phyloP scores from a whole-genome alignment of 2,113 vertebrate species.

The Sinosuthora webbiana region DNA sequence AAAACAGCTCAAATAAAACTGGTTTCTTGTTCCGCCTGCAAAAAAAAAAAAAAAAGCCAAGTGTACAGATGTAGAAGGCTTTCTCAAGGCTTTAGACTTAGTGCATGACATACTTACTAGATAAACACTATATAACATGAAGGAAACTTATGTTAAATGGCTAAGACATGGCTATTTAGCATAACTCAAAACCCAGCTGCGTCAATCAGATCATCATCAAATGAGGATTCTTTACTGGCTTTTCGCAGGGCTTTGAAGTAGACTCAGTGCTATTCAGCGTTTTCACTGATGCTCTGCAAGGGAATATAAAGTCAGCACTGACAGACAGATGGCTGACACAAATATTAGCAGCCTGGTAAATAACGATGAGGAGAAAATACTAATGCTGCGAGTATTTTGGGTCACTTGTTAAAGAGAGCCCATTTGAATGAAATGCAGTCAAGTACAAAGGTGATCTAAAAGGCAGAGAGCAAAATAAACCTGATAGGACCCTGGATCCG shows the following conservation, averaged over 20 bases:
- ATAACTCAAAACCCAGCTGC: slow-evolving; percentile 57
- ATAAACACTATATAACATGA: slow-evolving; percentile 40
- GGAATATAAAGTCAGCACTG: slow-evolving; percentile 51
- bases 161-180: slow-evolving; percentile 45
- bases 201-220: slow-evolving; percentile 59
- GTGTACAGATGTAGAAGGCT: slow-evolving; percentile 18
- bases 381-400: background rate
- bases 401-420: background rate
- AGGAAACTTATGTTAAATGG: slow-evolving; percentile 45
- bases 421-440: background rate
- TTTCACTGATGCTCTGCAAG: slow-evolving; percentile 47
- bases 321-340: slow-evolving; percentile 60
- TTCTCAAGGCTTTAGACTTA: slow-evolving; percentile 34
- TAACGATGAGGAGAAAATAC: slow-evolving; percentile 14
- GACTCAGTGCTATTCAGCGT: slow-evolving; percentile 36
- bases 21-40: slow-evolving; percentile 36
- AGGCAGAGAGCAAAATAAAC: background rate
- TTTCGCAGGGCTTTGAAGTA: slow-evolving; percentile 53
- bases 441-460: background rate
- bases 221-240: slow-evolving; percentile 33
- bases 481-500: background rate
- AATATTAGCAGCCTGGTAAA: slow-evolving; percentile 61
- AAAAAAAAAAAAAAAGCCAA: slow-evolving; percentile 28
- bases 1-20: slow-evolving; percentile 38
- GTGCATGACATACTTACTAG: slow-evolving; percentile 30